A percentile compares a stretch with the other conserved stretches of the same genome.
phyloP scores from a whole-genome alignment of 2,797 vertebrate species.

The Neoniphon sammara region DNA sequence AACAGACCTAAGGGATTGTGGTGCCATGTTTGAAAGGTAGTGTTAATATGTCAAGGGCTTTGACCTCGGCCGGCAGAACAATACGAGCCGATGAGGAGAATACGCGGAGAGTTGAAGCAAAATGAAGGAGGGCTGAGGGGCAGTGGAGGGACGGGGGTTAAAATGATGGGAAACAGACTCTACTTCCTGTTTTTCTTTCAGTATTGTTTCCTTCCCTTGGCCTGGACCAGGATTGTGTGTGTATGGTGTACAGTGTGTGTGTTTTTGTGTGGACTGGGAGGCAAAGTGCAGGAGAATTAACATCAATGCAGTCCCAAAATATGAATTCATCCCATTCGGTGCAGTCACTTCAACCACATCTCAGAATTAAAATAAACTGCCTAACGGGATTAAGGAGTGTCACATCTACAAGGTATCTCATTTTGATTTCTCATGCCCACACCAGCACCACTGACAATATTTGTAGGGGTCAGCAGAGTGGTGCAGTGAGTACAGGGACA shows the following conservation, averaged over 20 bases:
- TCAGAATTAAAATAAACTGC: too few species aligned
- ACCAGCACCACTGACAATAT: too few species aligned
- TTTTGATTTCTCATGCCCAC: too few species aligned
- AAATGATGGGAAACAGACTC: conserved; percentile 77
- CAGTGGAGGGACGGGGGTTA: conserved; percentile 28
- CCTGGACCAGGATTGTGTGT: conserved; percentile 22
- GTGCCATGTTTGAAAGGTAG: conserved; percentile 68
- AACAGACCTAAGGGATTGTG: conserved; percentile 47
- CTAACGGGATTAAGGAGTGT: too few species aligned
- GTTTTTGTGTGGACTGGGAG: background rate
- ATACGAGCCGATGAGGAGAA: conserved; percentile 68
- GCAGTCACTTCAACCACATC: background rate
- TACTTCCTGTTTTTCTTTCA: conserved; percentile 81
- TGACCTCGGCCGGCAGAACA: conserved; percentile 77
- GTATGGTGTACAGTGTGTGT: conserved; percentile 30
- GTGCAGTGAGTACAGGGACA: too few species aligned
- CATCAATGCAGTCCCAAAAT: too few species aligned
- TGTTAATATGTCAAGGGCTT: conserved; percentile 80
- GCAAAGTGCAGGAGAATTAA: background rate
- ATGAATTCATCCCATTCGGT: background rate
- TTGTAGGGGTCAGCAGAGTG: too few species aligned
- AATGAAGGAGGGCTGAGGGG: conserved; percentile 14
- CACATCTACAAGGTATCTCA: too few species aligned
- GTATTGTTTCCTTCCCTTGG: conserved; percentile 82
- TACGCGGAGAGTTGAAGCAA: conserved; percentile 43